Base-by-base conservation (phyloP, 1,140 invertebrate species). In the Drusus annulatus region DNA sequence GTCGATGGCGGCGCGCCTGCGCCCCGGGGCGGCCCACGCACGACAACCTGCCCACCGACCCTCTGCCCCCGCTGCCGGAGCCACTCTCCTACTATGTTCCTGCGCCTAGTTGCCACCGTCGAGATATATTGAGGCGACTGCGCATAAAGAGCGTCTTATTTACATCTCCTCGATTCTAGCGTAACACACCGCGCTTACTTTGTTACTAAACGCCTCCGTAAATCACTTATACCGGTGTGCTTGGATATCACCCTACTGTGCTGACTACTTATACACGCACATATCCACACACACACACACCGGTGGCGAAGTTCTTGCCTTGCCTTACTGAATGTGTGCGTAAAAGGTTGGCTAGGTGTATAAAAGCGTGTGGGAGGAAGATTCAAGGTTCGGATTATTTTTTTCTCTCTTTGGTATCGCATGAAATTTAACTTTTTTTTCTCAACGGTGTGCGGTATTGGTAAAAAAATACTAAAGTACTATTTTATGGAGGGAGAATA, bases 371-470 rank as follows among this genome's bases (percentile, higher is more conserved):
- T 63, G 60, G 25, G 60, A 63, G 10, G 23, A 63, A 63, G 25
- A 23, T 63, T 28, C 60, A 25, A 63, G 19, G 16, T 31, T 25
- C 13, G 19, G 10, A 5, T 7, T 7, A 56, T 56, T 56, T 56
- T 56, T 56, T 84, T 81, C 82, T 86, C 85, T 88, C 31, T 36
- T 6, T 2, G 31, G 31, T 36, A 36, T 36, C 31, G 31, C 31
- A 8, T 36, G 31, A 36, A 7, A 36, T 36, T 36, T 36, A 36
- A 7, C 31, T 36, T 36, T 6, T 28, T 36, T 36, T 36, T 36
- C 31, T 36, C 31, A 36, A 36, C 31, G 31, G 31, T 36, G 31
- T 36, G 31, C 31, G 31, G 31, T 36, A 36, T 36, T 36, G 31
- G 8, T 36, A 36, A 36, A 36, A 2, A 7, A 36, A 0, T 36